Percentiles rank a stretch among this genome's conserved stretches.
These are phyloP conservation scores for Pseudomugil tenellus DNA, from an alignment of 2,797 vertebrate genomes.

Conservation along the genomic window DNA sequence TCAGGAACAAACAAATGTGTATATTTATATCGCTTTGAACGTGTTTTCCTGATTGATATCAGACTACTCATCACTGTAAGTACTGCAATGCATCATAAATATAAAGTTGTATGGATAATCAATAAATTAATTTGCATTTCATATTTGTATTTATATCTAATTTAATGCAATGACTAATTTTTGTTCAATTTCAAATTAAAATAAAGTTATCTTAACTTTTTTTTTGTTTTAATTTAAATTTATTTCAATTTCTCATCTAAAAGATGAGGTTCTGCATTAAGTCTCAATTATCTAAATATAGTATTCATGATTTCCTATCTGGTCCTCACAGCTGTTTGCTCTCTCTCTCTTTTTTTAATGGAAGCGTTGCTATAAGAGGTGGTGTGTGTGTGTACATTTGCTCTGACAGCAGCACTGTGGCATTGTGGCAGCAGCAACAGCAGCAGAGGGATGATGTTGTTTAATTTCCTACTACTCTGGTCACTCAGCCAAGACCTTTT, in stretches of 20 bases:
- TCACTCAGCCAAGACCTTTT: slow-evolving; percentile 50
- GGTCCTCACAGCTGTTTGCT: slow-evolving; percentile 71
- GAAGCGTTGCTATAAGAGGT: slow-evolving; percentile 74
- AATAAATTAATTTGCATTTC: no score
- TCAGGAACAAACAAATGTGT: slow-evolving; percentile 73
- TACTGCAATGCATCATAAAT: slow-evolving; percentile 9
- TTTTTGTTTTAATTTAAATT: background rate
- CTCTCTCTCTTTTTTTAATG: slow-evolving; percentile 29
- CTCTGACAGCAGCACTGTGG: slow-evolving; percentile 46
- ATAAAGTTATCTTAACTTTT: background rate
- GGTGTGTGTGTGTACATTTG: slow-evolving; percentile 47
- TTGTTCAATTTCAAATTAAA: slow-evolving; percentile 10
- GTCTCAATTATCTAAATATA: slow-evolving; percentile 69
- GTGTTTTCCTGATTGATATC: slow-evolving; percentile 25
- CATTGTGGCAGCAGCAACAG: slow-evolving; percentile 41
- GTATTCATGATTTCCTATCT: slow-evolving; percentile 64
- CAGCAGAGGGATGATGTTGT: slow-evolving; percentile 63
- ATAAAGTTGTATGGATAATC: background rate
- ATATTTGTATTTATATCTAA: background rate
- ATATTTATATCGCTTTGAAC: slow-evolving; percentile 34
- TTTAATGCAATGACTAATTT: background rate
- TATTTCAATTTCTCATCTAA: background rate
- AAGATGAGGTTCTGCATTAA: background rate
- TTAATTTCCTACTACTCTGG: slow-evolving; percentile 66
- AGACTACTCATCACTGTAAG: slow-evolving; percentile 13